These are phyloP conservation scores for Notocelia uddmanniana DNA, from an alignment of 2,888 invertebrate species.

Conservation along the genomic window DNA sequence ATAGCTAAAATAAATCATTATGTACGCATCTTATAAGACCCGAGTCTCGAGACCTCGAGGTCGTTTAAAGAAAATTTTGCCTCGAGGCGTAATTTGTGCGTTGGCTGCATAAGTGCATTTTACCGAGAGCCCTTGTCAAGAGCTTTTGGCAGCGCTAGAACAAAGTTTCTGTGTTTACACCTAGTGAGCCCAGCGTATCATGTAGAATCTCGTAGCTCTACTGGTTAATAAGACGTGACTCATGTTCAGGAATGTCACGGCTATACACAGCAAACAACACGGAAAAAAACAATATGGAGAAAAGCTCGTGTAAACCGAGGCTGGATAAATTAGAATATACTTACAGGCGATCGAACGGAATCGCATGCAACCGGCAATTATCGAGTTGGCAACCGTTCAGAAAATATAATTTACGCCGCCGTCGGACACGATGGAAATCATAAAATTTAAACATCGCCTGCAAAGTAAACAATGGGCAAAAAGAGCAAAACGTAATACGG, in stretches of 20 bases:
- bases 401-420: conserved; percentile 76
- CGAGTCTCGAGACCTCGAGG: conserved; percentile 8
- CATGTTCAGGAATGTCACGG: conserved; percentile 45
- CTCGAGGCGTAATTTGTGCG: conserved; percentile 63
- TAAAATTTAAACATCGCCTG: conserved; percentile 78
- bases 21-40: neutral
- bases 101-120: conserved; percentile 76
- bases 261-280: conserved; percentile 23
- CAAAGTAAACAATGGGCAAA: conserved; percentile 84
- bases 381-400: conserved; percentile 80
- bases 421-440: conserved; percentile 78
- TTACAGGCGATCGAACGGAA: conserved; percentile 66
- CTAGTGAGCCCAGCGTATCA: conserved; percentile 62
- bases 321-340: conserved; percentile 68
- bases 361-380: conserved; percentile 67
- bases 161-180: conserved; percentile 73
- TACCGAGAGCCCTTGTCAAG: conserved; percentile 69
- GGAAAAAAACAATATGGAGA: conserved; percentile 48
- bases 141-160: conserved; percentile 69
- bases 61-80: conserved; percentile 6
- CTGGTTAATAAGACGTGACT: conserved; percentile 49
- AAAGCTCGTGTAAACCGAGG: conserved; percentile 52
- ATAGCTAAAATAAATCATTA: neutral
- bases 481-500: conserved; percentile 72
- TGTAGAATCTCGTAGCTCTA: conserved; percentile 50